Conservation (phyloP, 2,797 vertebrate species). For the Mus spretus region DNA sequence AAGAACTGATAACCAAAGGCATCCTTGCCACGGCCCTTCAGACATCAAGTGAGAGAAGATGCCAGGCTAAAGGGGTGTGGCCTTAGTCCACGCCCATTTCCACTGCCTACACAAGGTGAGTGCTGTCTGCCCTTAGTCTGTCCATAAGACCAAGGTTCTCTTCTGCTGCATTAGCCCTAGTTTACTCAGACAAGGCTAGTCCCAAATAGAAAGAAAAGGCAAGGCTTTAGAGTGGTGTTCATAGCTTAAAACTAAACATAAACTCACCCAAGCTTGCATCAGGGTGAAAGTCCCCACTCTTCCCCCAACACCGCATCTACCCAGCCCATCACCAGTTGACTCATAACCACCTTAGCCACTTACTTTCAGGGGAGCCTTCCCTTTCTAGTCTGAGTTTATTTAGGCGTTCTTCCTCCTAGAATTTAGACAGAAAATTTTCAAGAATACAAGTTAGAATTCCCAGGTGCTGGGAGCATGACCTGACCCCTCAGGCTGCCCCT, state of each 20-base stretch:
- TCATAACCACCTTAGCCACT: constrained; percentile 51
- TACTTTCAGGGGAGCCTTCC: constrained; percentile 93
- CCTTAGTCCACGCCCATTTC: not conserved
- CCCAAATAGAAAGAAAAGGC: constrained; percentile 32
- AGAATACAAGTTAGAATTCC: constrained; percentile 69
- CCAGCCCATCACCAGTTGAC: not conserved
- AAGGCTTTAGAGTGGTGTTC: not conserved
- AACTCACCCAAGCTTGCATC: not conserved
- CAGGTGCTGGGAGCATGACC: not conserved
- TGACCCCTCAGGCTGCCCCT: not conserved
- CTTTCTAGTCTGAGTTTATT: constrained; percentile 92
- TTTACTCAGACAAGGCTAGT: not conserved
- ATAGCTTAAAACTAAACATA: not conserved
- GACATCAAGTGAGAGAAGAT: not conserved
- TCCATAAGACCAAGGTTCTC: not conserved
- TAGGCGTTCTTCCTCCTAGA: constrained; percentile 94
- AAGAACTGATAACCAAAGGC: not conserved
- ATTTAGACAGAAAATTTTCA: constrained; percentile 84
- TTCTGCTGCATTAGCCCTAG: not conserved
- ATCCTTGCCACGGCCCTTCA: not conserved
- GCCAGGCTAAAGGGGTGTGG: not conserved
- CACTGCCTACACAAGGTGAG: not conserved
- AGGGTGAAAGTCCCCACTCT: not conserved
- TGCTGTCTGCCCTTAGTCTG: not conserved
- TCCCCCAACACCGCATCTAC: not conserved